phyloP scores from a whole-genome alignment of 2,797 vertebrate species.

The Todus mexicanus region DNA sequence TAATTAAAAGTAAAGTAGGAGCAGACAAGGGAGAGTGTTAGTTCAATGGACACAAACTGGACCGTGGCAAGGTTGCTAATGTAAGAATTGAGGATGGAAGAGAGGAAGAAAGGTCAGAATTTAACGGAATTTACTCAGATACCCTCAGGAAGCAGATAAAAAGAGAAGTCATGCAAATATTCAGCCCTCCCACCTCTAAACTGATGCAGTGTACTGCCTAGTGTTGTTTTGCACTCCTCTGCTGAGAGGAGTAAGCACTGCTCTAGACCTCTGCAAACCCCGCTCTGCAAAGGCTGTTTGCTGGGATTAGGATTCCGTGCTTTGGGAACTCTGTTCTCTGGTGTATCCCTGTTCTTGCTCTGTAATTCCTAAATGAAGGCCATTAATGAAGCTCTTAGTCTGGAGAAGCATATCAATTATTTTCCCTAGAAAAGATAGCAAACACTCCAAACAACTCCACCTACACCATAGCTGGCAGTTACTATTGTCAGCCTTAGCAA shows the following conservation, averaged over 20 bases:
- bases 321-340: not conserved
- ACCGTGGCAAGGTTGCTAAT: not conserved
- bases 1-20: not conserved
- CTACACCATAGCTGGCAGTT: not conserved
- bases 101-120: not conserved
- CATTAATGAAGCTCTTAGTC: not conserved
- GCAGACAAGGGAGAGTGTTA: not conserved
- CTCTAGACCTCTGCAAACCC: not conserved
- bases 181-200: not conserved
- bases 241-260: not conserved
- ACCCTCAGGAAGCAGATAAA: not conserved
- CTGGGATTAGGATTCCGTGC: not conserved
- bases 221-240: not conserved
- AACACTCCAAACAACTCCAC: not conserved
- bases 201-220: not conserved
- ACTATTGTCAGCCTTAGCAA: constrained; percentile 9
- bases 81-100: not conserved
- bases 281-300: not conserved
- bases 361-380: not conserved
- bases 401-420: not conserved
- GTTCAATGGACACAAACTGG: not conserved
- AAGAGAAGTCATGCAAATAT: not conserved
- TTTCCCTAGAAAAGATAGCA: not conserved
- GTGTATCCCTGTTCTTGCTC: not conserved
- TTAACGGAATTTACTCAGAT: not conserved